Base-by-base conservation (phyloP, 1,140 invertebrate species). In the Drosophila nasuta region DNA sequence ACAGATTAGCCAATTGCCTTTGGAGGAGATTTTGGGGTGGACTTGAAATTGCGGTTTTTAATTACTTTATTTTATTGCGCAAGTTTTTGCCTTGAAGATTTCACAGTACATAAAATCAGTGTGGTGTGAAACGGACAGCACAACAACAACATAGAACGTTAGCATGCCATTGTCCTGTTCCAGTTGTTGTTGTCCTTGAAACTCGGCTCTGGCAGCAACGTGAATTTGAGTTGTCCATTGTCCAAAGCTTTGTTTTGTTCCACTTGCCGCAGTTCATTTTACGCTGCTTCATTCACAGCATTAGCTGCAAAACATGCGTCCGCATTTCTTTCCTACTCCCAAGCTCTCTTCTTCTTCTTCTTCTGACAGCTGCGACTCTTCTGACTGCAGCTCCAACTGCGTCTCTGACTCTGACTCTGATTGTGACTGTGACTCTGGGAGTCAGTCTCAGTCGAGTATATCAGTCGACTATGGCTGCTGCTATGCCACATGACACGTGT, bases 11-110 rank as follows among this genome's bases (percentile, higher is more conserved):
- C 78, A 73, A 67, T 65, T 64, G 52, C 46, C 38, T 35, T 7
- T n/a, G 15, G 20, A 25, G 8, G 17, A 15, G 8, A 13, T n/a
- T 3, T 0, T 7, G n/a, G 43, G 3, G 3, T 5, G 8, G n/a
- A 33, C 33, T 45, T 52, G 28, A 64, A 82, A 73, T 83, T 89
- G 85, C 72, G 85, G 85, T 89, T 89, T 89, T 89, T 89, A 89
- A 89, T 89, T 89, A 89, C 86, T 89, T 89, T 85, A 89, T 89
- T 85, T 89, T 89, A 89, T 89, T 89, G 79, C 81, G 65, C 71
- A 89, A 89, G 81, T 89, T 89, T 88, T 68, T 60, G 56, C 25
- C 20, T 28, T 20, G 63, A 86, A 77, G 63, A 89, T 89, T 89
- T 85, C 72, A 75, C 81, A 90, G 85, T 85, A 89, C 81, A 81